A percentile compares a stretch with the other conserved stretches of the same genome.
phyloP scores from a whole-genome alignment of 2,797 vertebrate species.

The Acipenser ruthenus region DNA sequence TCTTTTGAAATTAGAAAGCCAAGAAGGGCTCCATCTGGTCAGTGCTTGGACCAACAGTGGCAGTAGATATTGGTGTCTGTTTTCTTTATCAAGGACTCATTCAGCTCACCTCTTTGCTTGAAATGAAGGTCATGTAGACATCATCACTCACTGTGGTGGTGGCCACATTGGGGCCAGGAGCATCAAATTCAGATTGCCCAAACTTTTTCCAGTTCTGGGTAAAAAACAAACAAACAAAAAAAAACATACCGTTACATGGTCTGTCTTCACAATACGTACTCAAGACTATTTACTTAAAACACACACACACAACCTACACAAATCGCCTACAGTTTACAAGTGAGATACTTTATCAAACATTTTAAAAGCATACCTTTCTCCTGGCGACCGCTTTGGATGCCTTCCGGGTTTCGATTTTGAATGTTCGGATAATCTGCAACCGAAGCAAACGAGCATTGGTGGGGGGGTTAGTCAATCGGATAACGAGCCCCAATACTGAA shows the following conservation, averaged over 20 bases:
- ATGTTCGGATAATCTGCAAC: constrained; percentile 80
- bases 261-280: too few species aligned
- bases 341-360: background rate
- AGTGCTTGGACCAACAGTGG: too few species aligned
- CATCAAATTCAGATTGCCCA: constrained; percentile 83
- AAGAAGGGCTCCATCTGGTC: too few species aligned
- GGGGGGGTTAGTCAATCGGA: too few species aligned
- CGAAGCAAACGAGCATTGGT: background rate
- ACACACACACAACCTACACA: too few species aligned
- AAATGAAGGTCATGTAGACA: constrained; percentile 94
- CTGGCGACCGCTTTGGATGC: constrained; percentile 91
- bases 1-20: too few species aligned
- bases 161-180: constrained; percentile 83
- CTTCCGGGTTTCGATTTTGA: constrained; percentile 89
- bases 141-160: constrained; percentile 95
- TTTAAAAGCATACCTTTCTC: constrained; percentile 67
- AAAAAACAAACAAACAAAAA: background rate
- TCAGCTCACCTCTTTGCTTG: constrained; percentile 81
- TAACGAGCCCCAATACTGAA: background rate
- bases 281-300: too few species aligned
- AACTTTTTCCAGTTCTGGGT: constrained; percentile 94
- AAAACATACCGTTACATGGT: too few species aligned
- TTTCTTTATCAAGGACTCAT: background rate
- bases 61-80: background rate
- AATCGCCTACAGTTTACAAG: too few species aligned